Base-by-base conservation (phyloP, 2,888 invertebrate species). In the Pterostichus madidus region DNA sequence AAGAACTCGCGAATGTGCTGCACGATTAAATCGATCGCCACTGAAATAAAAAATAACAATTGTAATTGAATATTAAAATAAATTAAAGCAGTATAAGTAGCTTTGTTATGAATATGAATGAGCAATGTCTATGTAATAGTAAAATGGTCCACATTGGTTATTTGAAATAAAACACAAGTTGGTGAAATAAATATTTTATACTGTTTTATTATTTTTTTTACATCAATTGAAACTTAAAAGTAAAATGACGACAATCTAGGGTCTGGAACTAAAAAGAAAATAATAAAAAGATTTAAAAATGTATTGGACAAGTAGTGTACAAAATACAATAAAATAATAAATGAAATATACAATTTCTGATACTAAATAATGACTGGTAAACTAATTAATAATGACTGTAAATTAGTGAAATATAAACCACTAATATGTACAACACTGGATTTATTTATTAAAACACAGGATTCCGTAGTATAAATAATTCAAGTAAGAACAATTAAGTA, bases 11-110 rank as follows among this genome's bases (percentile, higher is more conserved):
- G 95, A 89, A 99, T 98, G 90, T 98, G 98, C 91, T 98, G 98
- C 75, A 99, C 98, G 88, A 99, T 98, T 90, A 99, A 92, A 89
- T 98, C 98, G 89, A 99, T 98, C 85, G 99, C 99, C 90, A 99
- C 99, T 98, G 94, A 84, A 95, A 94, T 88, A 89, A 88, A 85
- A 84, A 83, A 11, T n/a, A 49, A 11, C 0, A 3, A 39, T 39
- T 39, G 1, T 52, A 71, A 11, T 32, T 32, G 13, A 32, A 0
- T 13, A 24, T 59, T 2, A 7, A 13, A 15, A 24, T 24, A 53
- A 15, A 53, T 17, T 59, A 5, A 59, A 59, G 6, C 15, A 4
- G 10, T 24, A 31, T 15, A 59, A 7, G 5, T 7, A 6, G 39
- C 7, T 39, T 7, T 39, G 5, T 39, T 39, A 39, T 39, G 39